Base-by-base conservation (phyloP, 2,888 invertebrate genomes). In the Lottia gigantea region DNA sequence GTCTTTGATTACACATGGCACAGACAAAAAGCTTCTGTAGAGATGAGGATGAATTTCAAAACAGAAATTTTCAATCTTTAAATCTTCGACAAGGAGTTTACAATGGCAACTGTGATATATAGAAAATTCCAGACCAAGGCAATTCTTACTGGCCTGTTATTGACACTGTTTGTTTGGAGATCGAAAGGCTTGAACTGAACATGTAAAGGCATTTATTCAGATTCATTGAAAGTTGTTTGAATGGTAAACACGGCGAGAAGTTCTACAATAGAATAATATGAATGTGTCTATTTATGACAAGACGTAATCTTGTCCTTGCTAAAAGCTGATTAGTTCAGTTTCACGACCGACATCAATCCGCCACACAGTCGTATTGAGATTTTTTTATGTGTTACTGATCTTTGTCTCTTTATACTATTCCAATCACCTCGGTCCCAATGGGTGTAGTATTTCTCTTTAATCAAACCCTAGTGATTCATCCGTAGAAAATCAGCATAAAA, bases 391-490 rank as follows among this genome's bases (percentile, higher is more conserved):
- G 55, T 55, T 55, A 23, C 55, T 55, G 55, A 55, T 55, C 55
- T 55, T 55, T 55, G 19, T 12, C 55, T 55, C 55, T 55, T 55
- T 55, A 55, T 55, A 55, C 19, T 55, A 23, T 23, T 55, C 55
- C 19, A 23, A 55, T 55, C 55, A 55, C 19, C 55, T 19, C 19
- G 19, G 55, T 55, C 55, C 55, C 55, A 55, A 55, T 23, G 55
- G 55, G 55, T 55, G 55, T 55, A 55, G 23, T 55, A 55, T 55
- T 55, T 55, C 55, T 55, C 55, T 23, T 55, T 55, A 55, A 55
- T 55, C 55, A 55, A 55, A 55, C 55, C 55, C 55, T 19, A 23
- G 55, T 55, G 55, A 55, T 55, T 55, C 55, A 55, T 55, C 55
- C 55, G 55, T 23, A 55, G 19, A 55, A 55, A 55, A 55, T 55